Conservation (phyloP, 2,113 vertebrate genomes). For the Heptranchias perlo region DNA sequence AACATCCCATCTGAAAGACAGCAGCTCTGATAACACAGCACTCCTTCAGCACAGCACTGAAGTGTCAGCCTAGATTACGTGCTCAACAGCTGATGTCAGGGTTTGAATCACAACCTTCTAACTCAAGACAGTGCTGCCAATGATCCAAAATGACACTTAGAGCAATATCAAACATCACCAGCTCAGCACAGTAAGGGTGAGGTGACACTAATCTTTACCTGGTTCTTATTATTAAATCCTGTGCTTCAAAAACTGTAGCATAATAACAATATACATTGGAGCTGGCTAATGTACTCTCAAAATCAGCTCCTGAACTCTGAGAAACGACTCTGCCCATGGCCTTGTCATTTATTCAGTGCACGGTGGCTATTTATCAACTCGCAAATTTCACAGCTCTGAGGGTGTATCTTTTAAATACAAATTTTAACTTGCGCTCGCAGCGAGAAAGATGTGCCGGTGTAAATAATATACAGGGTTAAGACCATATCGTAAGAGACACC, state of each 20-base stretch:
- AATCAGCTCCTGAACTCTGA: too few relatives aligned
- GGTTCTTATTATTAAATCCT: not conserved
- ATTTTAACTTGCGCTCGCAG: not conserved
- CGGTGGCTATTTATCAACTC: not conserved
- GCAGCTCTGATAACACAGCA: not conserved
- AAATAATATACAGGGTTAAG: not conserved
- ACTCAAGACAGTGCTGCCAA: not conserved
- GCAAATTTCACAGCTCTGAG: not conserved
- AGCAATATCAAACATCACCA: not conserved
- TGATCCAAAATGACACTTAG: not conserved
- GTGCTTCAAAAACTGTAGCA: not conserved
- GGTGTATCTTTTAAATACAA: not conserved
- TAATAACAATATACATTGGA: not conserved
- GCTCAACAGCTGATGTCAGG: not conserved
- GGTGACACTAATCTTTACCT: not conserved
- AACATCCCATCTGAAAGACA: not conserved
- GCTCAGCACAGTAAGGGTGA: not conserved
- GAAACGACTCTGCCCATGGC: not conserved
- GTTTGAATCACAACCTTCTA: not conserved
- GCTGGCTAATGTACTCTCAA: not conserved
- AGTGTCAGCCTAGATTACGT: not conserved
- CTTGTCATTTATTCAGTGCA: constrained; percentile 19
- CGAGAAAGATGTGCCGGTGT: not conserved
- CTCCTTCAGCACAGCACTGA: not conserved
- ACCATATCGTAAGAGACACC: not conserved